These are phyloP conservation scores for Gryon sp. DNA, from an alignment of 1,140 invertebrate genomes.

Conservation along the genomic window DNA sequence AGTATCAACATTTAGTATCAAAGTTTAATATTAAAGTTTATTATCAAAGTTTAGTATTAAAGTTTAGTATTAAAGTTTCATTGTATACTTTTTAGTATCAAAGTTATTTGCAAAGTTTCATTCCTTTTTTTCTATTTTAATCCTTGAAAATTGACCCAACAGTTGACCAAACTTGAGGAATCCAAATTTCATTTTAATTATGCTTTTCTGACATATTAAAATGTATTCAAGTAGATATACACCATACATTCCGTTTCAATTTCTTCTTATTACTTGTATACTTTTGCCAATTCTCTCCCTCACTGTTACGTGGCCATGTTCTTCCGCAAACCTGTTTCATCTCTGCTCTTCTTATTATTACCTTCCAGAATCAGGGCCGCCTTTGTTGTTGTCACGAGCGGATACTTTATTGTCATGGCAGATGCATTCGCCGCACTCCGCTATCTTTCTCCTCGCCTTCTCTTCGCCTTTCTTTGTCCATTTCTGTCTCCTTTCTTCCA, in stretches of 20 bases:
- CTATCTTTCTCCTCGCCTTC: constrained; percentile 9
- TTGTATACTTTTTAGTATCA: too few species aligned
- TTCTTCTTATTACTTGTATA: constrained; percentile 16
- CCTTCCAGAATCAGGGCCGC: constrained; percentile 43
- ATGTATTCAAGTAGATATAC: constrained; percentile 13
- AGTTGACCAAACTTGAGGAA: too few species aligned
- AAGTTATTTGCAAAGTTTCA: too few species aligned
- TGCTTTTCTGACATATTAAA: too few species aligned
- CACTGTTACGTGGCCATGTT: constrained; percentile 53
- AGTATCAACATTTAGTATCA: too few species aligned
- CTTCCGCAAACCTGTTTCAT: constrained; percentile 75
- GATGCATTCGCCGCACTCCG: constrained; percentile 34
- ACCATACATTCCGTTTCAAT: constrained; percentile 32
- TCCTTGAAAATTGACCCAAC: too few species aligned
- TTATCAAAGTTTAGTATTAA: too few species aligned
- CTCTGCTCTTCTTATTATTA: constrained; percentile 74
- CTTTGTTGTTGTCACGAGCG: constrained; percentile 66
- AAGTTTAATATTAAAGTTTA: too few species aligned
- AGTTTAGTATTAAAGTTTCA: too few species aligned
- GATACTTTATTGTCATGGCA: constrained; percentile 70
- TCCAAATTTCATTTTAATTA: too few species aligned
- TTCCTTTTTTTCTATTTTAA: too few species aligned
- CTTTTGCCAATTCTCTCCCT: constrained; percentile 36
- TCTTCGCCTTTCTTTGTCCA: background rate
- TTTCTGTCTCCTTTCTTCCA: constrained; percentile 6